Evolutionary conservation across 2,888 invertebrate genomes (phyloP), one percentile per base, ranked within the genome.

Genomic region (Cephus sareptanus): DNA sequence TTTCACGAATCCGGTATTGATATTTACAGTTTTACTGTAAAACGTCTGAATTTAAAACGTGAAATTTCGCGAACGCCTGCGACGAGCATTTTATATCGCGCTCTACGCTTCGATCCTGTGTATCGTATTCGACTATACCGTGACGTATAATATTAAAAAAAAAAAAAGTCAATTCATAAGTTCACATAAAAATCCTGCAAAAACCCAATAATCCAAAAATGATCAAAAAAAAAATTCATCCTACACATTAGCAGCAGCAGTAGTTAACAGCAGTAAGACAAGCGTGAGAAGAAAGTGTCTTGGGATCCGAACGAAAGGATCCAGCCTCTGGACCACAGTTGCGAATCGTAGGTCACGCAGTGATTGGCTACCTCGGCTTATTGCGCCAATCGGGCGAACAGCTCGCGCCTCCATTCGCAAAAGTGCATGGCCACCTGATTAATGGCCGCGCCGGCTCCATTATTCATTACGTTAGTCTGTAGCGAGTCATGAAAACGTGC

Each of bases 381-480:
- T 56, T 56, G 69, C 77, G 77, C 40, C 77, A 77, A 77, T 77
- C 77, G 69, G 69, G 34, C 35, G 77, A 74, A 69, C 69, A 73
- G 68, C 56, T 73, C 69, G 40, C 69, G 56, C 56, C 74, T 77
- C 69, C 69, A 56, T 23, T 56, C 23, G 56, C 56, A 56, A 56
- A 56, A 56, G 56, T 56, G 76, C 74, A 75, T 74, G 69, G 34
- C 75, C 34, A 9, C 31, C 77, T 82, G 84, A 85, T 84, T 83
- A 85, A 84, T 83, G 82, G 76, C 71, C 73, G 79, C 76, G 77
- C 80, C 74, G 70, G 79, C 82, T 80, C 83, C 84, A 84, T 85
- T 83, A 79, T 84, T 85, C 85, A 84, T 86, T 84, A 82, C 79
- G 83, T 84, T 84, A 83, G 80, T 79, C 81, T 77, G 82, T 79